phyloP scores from a whole-genome alignment of 2,113 vertebrate species.

The Oreochromis tanganicae region DNA sequence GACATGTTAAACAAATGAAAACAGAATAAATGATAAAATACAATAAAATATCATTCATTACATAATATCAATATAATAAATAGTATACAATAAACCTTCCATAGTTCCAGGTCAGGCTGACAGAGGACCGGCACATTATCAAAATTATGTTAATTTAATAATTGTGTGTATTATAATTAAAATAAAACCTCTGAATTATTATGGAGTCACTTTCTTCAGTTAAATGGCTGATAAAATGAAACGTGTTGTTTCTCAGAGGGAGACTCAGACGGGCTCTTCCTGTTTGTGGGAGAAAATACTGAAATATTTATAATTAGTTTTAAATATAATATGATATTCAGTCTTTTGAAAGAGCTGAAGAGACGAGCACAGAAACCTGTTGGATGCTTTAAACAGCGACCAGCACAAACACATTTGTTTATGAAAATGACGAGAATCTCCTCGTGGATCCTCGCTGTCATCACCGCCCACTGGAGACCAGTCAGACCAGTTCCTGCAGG shows the following conservation, averaged over 20 bases:
- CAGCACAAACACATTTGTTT: neutral
- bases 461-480: neutral
- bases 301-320: neutral
- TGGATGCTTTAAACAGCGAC: neutral
- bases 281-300: neutral
- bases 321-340: neutral
- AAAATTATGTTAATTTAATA: too few relatives aligned
- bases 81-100: neutral
- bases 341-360: neutral
- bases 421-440: neutral
- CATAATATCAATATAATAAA: neutral
- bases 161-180: neutral
- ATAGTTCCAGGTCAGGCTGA: neutral
- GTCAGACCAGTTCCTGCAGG: neutral
- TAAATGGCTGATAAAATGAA: neutral
- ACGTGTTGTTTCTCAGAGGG: fast-evolving
- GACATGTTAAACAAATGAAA: neutral
- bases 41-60: neutral
- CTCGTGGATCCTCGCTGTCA: neutral
- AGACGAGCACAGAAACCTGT: neutral
- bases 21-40: neutral
- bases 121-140: neutral
- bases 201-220: fast-evolving
- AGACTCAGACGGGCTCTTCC: neutral
- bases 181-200: neutral